These are phyloP conservation scores for Linepithema humile DNA, from an alignment of 1,140 invertebrate species.

Conservation along the genomic window DNA sequence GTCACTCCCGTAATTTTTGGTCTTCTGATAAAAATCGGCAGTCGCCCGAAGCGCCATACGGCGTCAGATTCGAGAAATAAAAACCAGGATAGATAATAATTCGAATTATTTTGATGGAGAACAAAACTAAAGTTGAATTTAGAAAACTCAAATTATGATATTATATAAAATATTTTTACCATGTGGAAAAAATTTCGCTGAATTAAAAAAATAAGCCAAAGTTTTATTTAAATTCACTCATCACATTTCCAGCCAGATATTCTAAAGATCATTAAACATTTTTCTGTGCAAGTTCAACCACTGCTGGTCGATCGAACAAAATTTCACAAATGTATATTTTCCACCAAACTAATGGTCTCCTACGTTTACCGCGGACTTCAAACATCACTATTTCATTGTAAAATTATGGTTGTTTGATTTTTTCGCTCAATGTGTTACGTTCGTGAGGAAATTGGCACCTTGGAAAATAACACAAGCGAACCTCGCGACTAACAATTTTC, in stretches of 20 bases:
- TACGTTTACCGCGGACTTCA: background rate
- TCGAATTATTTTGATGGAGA: background rate
- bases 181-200: background rate
- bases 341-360: background rate
- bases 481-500: slow-evolving; percentile 1
- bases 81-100: background rate
- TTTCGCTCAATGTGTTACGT: background rate
- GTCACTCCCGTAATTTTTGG: slow-evolving; percentile 7
- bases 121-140: background rate
- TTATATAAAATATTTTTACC: background rate
- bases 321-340: background rate
- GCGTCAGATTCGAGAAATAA: background rate
- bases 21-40: background rate
- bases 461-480: background rate
- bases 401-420: background rate
- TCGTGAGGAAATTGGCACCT: background rate
- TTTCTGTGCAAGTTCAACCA: background rate
- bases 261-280: background rate
- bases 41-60: background rate
- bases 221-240: background rate
- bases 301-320: background rate
- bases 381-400: background rate
- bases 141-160: background rate
- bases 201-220: background rate
- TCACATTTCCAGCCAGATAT: background rate